These are phyloP conservation scores for Phyllostomus hastatus DNA, from an alignment of 2,113 vertebrate species.

Conservation along the genomic window DNA sequence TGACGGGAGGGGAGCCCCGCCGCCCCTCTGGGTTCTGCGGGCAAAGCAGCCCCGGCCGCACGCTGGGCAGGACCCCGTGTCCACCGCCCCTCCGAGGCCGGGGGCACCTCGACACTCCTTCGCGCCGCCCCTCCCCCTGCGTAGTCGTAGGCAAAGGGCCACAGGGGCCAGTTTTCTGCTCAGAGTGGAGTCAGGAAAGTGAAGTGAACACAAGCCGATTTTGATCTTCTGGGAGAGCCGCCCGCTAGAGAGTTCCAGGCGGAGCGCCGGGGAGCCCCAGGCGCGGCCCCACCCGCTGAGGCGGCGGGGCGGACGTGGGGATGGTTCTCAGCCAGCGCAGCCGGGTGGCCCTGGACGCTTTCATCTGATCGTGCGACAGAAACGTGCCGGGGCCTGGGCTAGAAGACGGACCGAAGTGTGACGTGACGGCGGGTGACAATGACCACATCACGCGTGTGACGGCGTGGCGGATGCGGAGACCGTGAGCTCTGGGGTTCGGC, in stretches of 20 bases:
- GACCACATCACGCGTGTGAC: accelerated
- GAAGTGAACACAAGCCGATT: not conserved
- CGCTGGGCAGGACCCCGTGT: accelerated
- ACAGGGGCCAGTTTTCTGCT: not conserved
- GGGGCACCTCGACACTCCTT: too few species aligned
- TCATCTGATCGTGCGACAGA: not conserved
- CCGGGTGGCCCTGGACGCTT: too few species aligned
- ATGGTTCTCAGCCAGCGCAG: not conserved
- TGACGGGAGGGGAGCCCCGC: not conserved
- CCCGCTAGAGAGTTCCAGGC: not conserved
- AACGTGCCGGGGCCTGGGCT: not conserved
- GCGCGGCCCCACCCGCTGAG: not conserved
- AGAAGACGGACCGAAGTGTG: not conserved
- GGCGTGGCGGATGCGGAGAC: accelerated
- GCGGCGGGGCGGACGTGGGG: not conserved
- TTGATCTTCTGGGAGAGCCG: not conserved
- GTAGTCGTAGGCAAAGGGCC: not conserved
- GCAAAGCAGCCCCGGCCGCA: accelerated
- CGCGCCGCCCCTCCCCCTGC: accelerated
- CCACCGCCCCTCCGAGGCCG: accelerated
- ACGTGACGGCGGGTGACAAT: too few species aligned
- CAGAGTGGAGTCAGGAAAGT: not conserved
- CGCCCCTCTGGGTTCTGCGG: not conserved
- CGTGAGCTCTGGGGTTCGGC: too few species aligned
- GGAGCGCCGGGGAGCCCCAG: not conserved